Percentiles rank a stretch among this genome's conserved stretches.
These are phyloP conservation scores for Tinamus major DNA, from an alignment of 2,797 vertebrate species.

Conservation along the genomic window DNA sequence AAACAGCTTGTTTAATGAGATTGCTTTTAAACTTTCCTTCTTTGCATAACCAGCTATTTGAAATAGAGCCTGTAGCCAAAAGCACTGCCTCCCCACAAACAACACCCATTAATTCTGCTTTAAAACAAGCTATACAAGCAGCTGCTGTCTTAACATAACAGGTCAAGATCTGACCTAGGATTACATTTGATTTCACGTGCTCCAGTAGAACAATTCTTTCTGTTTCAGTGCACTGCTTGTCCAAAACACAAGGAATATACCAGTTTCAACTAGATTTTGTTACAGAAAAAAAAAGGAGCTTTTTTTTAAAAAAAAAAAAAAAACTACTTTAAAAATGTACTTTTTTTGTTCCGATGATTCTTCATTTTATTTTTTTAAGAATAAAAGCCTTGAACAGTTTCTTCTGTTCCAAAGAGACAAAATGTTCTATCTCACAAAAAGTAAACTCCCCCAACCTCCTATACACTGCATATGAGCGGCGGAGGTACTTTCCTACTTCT, in stretches of 20 bases:
- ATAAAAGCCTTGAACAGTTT: not conserved
- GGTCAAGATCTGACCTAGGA: not conserved
- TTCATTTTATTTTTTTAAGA: not conserved
- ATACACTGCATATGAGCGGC: not conserved
- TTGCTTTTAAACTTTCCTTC: not conserved
- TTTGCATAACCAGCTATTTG: slow-evolving; percentile 6
- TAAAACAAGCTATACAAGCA: not conserved
- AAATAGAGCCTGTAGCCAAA: slow-evolving; percentile 19
- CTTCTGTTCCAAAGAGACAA: not conserved
- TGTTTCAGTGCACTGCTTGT: not conserved
- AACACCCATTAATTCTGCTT: not conserved
- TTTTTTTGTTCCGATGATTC: not conserved
- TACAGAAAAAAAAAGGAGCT: not conserved
- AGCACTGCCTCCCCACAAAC: not conserved
- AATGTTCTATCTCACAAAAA: not conserved
- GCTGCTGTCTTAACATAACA: not conserved
- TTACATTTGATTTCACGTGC: slow-evolving; percentile 1
- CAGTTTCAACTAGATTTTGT: not conserved
- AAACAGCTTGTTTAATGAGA: slow-evolving; percentile 35
- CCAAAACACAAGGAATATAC: not conserved
- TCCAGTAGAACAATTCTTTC: not conserved
- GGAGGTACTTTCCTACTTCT: not conserved
- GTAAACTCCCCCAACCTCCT: not conserved
- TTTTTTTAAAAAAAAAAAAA: not conserved
- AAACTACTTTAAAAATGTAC: not conserved